Percentiles rank a stretch among this genome's conserved stretches.
Evolutionary conservation across 2,113 vertebrate species (phyloP).

Genomic region (Pterocles orientalis): DNA sequence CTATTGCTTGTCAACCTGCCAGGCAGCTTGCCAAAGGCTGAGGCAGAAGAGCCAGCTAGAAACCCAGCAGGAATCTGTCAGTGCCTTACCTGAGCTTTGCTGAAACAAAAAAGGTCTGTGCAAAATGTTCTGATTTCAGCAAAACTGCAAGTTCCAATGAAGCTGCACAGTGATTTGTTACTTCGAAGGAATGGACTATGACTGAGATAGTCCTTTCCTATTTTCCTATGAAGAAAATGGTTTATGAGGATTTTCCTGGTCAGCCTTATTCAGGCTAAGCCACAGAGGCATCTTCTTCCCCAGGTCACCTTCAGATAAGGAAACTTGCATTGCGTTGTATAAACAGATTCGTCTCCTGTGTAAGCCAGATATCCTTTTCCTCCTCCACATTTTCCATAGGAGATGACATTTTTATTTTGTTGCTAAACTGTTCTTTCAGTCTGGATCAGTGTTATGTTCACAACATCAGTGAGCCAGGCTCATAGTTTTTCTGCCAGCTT

Average conservation of each 20-base stretch:
- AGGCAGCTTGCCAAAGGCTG: slow-evolving; percentile 11
- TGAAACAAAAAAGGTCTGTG: not conserved
- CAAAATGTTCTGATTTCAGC: not conserved
- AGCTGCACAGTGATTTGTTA: not conserved
- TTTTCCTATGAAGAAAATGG: not conserved
- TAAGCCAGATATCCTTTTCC: not conserved
- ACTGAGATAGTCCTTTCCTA: not conserved
- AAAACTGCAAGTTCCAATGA: not conserved
- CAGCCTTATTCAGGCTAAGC: not conserved
- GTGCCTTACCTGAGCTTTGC: not conserved
- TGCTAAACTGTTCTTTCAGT: not conserved
- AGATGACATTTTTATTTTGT: not conserved
- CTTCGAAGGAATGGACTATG: rapidly evolving
- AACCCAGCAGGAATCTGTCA: not conserved
- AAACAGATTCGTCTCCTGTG: not conserved
- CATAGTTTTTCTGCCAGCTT: not conserved
- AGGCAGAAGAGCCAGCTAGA: not conserved
- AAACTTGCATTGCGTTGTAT: not conserved
- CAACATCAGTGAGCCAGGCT: not conserved
- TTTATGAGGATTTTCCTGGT: not conserved
- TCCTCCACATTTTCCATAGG: not conserved
- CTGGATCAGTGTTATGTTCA: not conserved
- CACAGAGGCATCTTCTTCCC: not conserved
- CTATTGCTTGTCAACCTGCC: slow-evolving; percentile 1
- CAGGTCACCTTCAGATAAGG: not conserved